These are phyloP conservation scores for Lagocephalus sceleratus DNA, from an alignment of 2,797 vertebrate genomes.

Conservation along the genomic window DNA sequence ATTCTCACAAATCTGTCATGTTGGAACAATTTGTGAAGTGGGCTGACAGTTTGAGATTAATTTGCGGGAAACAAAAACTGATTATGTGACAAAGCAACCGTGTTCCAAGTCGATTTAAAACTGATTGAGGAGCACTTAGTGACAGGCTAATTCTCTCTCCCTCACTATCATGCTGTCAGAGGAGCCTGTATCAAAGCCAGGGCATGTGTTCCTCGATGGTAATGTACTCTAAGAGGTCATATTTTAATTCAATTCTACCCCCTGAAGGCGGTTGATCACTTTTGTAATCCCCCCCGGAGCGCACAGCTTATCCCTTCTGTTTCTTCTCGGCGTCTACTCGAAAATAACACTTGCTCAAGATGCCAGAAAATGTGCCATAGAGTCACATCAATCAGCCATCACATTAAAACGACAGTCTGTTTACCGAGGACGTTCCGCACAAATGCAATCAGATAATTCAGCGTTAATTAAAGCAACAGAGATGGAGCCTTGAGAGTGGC, in stretches of 20 bases:
- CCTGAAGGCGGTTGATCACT: slow-evolving; percentile 60
- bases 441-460: slow-evolving; percentile 30
- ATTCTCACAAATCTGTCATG: slow-evolving; percentile 4
- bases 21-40: slow-evolving; percentile 9
- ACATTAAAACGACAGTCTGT: slow-evolving; percentile 2
- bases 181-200: slow-evolving; percentile 37
- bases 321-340: slow-evolving; percentile 19
- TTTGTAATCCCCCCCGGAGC: slow-evolving; percentile 45
- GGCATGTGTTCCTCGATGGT: slow-evolving; percentile 47
- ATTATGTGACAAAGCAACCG: slow-evolving; percentile 24
- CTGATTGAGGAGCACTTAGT: slow-evolving; percentile 52
- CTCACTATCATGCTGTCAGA: slow-evolving; percentile 35
- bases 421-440: neutral
- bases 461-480: slow-evolving; percentile 25
- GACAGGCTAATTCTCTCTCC: slow-evolving; percentile 19
- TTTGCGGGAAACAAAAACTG: slow-evolving; percentile 26
- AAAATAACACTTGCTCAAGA: slow-evolving; percentile 4
- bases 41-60: slow-evolving; percentile 22
- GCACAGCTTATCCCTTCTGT: slow-evolving; percentile 22
- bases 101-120: slow-evolving; percentile 50
- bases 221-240: slow-evolving; percentile 53
- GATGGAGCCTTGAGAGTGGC: slow-evolving; percentile 7
- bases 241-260: slow-evolving; percentile 56
- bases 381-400: slow-evolving; percentile 1
- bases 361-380: slow-evolving; percentile 1